These are phyloP conservation scores for Patagioenas fasciata DNA, from an alignment of 2,113 vertebrate species.

Conservation along the genomic window DNA sequence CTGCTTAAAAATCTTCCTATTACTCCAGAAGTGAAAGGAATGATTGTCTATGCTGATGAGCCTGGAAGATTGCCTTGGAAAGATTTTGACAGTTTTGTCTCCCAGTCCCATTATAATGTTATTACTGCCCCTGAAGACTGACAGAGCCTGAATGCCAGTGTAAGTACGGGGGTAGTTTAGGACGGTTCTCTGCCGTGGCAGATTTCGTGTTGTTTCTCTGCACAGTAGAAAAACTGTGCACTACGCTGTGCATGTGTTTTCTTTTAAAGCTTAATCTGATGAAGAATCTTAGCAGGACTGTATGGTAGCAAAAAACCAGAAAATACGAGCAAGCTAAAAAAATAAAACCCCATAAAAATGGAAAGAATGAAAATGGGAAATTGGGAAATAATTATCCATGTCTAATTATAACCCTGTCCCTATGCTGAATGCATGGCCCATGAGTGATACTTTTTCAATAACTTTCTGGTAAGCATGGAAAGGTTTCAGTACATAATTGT, in stretches of 20 bases:
- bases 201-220: conserved; percentile 17
- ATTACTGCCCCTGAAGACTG: conserved; percentile 61
- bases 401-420: not conserved
- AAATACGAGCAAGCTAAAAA: not conserved
- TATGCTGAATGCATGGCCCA: not conserved
- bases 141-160: not conserved
- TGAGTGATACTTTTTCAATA: not conserved
- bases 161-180: not conserved
- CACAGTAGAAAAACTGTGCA: not conserved
- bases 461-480: not conserved
- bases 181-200: not conserved
- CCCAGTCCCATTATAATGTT: conserved; percentile 65
- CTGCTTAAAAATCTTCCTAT: conserved; percentile 79
- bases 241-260: conserved; percentile 12
- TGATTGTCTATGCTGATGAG: conserved; percentile 84
- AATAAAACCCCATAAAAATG: not conserved
- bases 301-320: not conserved
- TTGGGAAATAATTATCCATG: not conserved
- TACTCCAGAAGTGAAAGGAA: conserved; percentile 77
- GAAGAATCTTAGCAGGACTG: not conserved
- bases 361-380: not conserved
- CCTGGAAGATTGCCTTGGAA: conserved; percentile 76
- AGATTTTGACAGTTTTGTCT: conserved; percentile 74
- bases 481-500: not conserved
- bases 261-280: conserved; percentile 23